Conservation (phyloP, 2,797 vertebrate species). For the Phalanger gymnotis region DNA sequence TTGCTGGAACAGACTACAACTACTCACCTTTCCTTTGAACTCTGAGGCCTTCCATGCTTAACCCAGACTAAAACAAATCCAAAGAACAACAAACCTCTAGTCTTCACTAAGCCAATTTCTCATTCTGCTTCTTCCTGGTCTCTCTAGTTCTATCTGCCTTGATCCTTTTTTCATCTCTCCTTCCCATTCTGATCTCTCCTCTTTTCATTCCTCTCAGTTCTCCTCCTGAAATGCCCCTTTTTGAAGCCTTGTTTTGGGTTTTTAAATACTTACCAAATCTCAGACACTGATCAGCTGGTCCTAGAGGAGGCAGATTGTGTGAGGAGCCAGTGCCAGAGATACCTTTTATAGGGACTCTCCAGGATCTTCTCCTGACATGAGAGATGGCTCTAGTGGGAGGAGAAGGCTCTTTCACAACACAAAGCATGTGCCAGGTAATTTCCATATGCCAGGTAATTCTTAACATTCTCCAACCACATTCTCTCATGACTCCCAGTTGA, state of each 20-base stretch:
- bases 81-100: neutral
- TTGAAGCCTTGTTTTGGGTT: neutral
- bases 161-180: neutral
- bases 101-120: neutral
- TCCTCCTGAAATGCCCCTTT: neutral
- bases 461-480: neutral
- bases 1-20: neutral
- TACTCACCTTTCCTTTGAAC: neutral
- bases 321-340: neutral
- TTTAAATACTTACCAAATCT: neutral
- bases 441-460: neutral
- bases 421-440: neutral
- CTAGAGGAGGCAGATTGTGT: neutral
- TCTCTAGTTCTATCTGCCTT: neutral
- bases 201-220: neutral
- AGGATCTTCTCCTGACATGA: neutral
- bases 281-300: neutral
- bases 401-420: neutral
- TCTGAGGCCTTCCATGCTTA: neutral
- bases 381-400: neutral
- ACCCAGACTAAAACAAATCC: neutral
- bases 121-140: neutral
- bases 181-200: neutral
- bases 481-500: neutral
- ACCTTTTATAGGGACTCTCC: neutral